Evolutionary conservation across 2,113 vertebrate species (phyloP).

Genomic region (Larimichthys polyactis): DNA sequence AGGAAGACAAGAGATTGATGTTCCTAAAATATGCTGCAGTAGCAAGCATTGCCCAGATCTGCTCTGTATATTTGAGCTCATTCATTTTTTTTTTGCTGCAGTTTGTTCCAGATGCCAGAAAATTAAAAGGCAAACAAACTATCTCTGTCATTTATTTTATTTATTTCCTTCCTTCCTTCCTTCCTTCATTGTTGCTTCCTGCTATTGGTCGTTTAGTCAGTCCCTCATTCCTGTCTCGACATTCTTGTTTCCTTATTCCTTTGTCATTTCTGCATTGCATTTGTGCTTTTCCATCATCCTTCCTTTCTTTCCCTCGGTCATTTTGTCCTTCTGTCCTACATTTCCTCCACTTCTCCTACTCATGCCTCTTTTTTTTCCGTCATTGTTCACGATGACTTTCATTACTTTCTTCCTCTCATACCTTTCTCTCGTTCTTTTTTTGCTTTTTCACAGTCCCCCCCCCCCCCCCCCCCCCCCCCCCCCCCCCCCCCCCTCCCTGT

Average conservation of each 20-base stretch:
- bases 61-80: background rate
- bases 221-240: background rate
- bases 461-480: too few species aligned
- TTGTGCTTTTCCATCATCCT: background rate
- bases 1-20: background rate
- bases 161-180: background rate
- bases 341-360: background rate
- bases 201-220: background rate
- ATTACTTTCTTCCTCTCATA: background rate
- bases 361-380: background rate
- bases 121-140: background rate
- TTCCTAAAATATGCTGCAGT: background rate
- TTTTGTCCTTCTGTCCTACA: background rate
- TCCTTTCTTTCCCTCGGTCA: background rate
- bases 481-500: background rate
- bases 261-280: background rate
- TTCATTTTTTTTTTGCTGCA: background rate
- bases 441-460: background rate
- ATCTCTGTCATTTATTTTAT: background rate
- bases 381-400: too few species aligned
- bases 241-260: background rate
- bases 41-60: background rate
- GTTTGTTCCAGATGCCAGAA: background rate
- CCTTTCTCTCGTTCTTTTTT: background rate
- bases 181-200: background rate